Percentiles rank a stretch among this genome's conserved stretches.
These are phyloP conservation scores for Noctilio leporinus DNA, from an alignment of 2,113 vertebrate species.

Conservation along the genomic window DNA sequence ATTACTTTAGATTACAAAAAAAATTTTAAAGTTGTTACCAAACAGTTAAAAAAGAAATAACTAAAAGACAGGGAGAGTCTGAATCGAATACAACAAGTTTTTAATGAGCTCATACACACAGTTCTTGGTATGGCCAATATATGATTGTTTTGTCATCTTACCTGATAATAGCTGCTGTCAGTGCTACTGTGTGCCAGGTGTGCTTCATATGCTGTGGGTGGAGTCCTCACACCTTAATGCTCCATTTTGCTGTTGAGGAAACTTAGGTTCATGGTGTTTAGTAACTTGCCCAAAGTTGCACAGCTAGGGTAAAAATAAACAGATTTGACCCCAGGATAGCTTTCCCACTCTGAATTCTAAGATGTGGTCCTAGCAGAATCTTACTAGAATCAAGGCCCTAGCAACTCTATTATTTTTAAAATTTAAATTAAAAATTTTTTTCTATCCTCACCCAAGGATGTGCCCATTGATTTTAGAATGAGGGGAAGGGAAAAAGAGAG, in stretches of 20 bases:
- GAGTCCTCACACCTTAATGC: neutral
- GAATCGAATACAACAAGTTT: neutral
- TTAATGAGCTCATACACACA: neutral
- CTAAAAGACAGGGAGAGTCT: neutral
- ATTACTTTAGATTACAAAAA: neutral
- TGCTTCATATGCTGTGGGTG: neutral
- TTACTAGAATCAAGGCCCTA: neutral
- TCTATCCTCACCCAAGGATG: too few relatives aligned
- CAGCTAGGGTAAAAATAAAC: neutral
- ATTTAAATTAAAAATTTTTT: too few relatives aligned
- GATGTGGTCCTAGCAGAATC: neutral
- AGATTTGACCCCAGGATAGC: neutral
- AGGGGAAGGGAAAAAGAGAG: neutral
- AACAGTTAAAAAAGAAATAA: neutral
- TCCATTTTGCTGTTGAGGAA: neutral
- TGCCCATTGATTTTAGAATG: neutral
- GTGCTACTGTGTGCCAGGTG: neutral
- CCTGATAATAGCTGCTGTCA: neutral
- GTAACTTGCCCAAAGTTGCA: neutral
- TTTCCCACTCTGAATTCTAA: neutral
- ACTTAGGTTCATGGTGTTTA: neutral
- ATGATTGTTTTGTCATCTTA: rapidly evolving
- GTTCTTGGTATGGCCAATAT: neutral
- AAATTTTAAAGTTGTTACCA: neutral
- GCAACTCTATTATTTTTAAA: neutral